Percentiles rank a stretch among this genome's conserved stretches.
Conservation (phyloP, 2,888 invertebrate species). For the Elegia similella region DNA sequence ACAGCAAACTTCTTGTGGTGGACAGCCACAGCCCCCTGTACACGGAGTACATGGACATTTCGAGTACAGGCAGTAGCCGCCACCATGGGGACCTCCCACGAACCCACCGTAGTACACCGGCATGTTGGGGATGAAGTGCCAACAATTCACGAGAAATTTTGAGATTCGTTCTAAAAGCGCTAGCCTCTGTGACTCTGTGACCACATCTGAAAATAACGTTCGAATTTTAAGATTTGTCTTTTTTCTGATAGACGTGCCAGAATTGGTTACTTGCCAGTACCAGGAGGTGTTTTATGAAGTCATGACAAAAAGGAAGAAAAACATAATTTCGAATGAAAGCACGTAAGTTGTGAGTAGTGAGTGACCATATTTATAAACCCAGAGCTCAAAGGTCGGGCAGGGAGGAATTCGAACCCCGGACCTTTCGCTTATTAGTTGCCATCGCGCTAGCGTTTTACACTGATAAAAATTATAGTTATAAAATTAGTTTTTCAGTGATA, state of each 20-base stretch:
- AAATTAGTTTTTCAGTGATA: too few relatives aligned
- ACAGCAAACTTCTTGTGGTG: conserved; percentile 1
- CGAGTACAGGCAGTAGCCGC: conserved; percentile 60
- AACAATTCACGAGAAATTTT: conserved; percentile 17
- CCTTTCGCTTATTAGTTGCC: too few relatives aligned
- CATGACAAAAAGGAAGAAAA: too few relatives aligned
- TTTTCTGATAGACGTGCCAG: background rate
- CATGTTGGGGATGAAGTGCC: conserved; percentile 35
- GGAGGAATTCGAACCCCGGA: too few relatives aligned
- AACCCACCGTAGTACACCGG: conserved; percentile 65
- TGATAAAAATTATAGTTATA: too few relatives aligned
- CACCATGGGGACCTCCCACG: conserved; percentile 60
- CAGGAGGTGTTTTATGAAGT: background rate
- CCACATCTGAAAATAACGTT: background rate
- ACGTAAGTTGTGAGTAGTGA: too few relatives aligned
- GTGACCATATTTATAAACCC: too few relatives aligned
- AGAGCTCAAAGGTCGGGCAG: too few relatives aligned
- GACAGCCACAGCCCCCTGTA: conserved; percentile 30
- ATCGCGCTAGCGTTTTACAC: too few relatives aligned
- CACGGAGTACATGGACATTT: conserved; percentile 35
- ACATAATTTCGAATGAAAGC: too few relatives aligned
- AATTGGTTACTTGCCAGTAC: background rate
- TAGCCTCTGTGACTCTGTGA: background rate
- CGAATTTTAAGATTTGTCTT: background rate
- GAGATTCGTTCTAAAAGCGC: background rate